A percentile compares a stretch with the other conserved stretches of the same genome.
Conservation (phyloP, 2,113 vertebrate genomes). For the Acanthisitta chloris region DNA sequence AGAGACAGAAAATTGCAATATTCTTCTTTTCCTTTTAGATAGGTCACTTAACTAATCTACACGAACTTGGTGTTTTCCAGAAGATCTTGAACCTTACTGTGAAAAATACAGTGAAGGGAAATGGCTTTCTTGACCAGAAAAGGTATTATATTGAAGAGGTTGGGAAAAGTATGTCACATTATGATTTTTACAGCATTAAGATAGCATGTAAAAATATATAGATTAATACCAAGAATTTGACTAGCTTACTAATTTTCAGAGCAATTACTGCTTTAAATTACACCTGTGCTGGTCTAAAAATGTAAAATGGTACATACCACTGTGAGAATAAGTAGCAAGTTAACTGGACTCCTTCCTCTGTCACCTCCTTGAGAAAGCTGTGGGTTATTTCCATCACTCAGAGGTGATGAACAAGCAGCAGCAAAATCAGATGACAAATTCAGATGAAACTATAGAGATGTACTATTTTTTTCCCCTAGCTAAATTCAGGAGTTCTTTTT, state of each 20-base stretch:
- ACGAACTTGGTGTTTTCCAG: background rate
- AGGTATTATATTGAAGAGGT: background rate
- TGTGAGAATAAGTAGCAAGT: background rate
- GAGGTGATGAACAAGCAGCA: constrained; percentile 37
- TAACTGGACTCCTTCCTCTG: constrained; percentile 14
- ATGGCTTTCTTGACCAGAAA: background rate
- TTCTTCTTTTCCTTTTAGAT: background rate
- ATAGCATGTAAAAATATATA: background rate
- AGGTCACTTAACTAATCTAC: background rate
- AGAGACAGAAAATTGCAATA: background rate
- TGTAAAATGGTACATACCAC: background rate
- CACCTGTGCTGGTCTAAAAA: background rate
- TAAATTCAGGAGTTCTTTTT: constrained; percentile 26
- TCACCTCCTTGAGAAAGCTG: constrained; percentile 34
- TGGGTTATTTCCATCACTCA: constrained; percentile 49
- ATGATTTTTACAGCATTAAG: background rate
- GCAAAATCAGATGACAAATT: constrained; percentile 23
- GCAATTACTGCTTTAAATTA: background rate
- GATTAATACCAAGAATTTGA: background rate
- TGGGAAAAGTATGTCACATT: background rate
- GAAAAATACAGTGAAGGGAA: constrained; percentile 17
- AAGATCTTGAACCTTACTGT: background rate
- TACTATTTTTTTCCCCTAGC: background rate
- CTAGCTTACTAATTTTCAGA: background rate
- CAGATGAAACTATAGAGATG: constrained; percentile 13